Conservation (phyloP, 2,888 invertebrate species). For the Pseudanteris insignis region DNA sequence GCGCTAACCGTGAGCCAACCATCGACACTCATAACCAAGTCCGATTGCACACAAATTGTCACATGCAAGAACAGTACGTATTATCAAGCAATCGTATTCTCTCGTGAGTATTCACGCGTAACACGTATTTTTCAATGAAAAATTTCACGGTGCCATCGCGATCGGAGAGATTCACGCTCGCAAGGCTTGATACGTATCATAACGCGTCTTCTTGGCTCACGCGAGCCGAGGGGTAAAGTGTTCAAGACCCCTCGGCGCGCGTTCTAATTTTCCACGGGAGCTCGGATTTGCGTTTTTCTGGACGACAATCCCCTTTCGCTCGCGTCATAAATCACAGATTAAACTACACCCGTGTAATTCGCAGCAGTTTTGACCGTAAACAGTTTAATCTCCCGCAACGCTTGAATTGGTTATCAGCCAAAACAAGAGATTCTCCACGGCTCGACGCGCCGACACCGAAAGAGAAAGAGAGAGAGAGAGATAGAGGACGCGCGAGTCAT, state of each 20-base stretch:
- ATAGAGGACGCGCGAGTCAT: constrained; percentile 10
- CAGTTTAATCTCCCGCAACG: constrained; percentile 61
- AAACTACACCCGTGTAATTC: constrained; percentile 60
- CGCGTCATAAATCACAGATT: constrained; percentile 63
- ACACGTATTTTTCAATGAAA: too few species aligned
- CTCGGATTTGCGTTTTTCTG: constrained; percentile 50
- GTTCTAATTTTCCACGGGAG: constrained; percentile 63
- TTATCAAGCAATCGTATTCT: too few species aligned
- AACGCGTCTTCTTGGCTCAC: too few species aligned
- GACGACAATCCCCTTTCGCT: constrained; percentile 23
- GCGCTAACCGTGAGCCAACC: too few species aligned
- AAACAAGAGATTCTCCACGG: constrained; percentile 64
- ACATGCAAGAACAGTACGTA: too few species aligned
- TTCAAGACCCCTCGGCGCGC: constrained; percentile 28
- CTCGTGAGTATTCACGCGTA: too few species aligned
- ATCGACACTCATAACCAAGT: too few species aligned
- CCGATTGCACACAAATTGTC: too few species aligned
- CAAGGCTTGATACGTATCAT: too few species aligned
- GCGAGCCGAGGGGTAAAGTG: background rate
- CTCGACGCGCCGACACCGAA: constrained; percentile 13
- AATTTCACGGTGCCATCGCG: too few species aligned
- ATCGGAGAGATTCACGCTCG: too few species aligned
- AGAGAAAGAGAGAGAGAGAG: too few species aligned
- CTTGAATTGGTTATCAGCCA: constrained; percentile 59
- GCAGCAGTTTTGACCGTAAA: constrained; percentile 62